Conservation (phyloP, 2,797 vertebrate genomes). For the Tympanoctomys barrerae region DNA sequence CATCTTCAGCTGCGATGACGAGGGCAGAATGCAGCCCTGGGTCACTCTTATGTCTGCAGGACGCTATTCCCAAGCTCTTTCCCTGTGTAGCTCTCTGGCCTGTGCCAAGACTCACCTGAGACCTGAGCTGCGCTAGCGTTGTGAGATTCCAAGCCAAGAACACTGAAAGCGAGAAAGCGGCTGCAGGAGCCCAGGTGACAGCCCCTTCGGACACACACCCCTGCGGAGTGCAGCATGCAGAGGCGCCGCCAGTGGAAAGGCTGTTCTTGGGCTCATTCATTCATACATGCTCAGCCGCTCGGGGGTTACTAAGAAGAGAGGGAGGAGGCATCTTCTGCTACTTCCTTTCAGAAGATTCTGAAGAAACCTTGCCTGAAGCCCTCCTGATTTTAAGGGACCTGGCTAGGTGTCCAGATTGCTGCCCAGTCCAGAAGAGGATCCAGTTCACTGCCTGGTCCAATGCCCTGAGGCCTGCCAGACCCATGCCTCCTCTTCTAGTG, state of each 20-base stretch:
- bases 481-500: neutral
- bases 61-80: neutral
- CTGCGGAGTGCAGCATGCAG: accelerated
- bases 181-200: neutral
- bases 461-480: neutral
- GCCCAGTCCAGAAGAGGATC: too few species aligned
- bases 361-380: neutral
- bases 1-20: accelerated
- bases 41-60: accelerated
- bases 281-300: too few species aligned
- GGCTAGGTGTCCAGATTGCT: neutral
- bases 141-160: neutral
- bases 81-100: neutral
- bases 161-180: neutral
- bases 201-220: too few species aligned
- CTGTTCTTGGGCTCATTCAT: neutral
- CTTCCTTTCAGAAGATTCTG: neutral
- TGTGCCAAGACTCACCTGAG: neutral
- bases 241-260: neutral
- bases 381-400: neutral
- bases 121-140: neutral
- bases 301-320: neutral
- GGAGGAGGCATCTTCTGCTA: neutral
- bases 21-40: too few species aligned
- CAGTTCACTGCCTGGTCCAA: neutral